Percentiles rank a stretch among this genome's conserved stretches.
These are phyloP conservation scores for Grammomys surdaster DNA, from an alignment of 2,113 vertebrate species.

Conservation along the genomic window DNA sequence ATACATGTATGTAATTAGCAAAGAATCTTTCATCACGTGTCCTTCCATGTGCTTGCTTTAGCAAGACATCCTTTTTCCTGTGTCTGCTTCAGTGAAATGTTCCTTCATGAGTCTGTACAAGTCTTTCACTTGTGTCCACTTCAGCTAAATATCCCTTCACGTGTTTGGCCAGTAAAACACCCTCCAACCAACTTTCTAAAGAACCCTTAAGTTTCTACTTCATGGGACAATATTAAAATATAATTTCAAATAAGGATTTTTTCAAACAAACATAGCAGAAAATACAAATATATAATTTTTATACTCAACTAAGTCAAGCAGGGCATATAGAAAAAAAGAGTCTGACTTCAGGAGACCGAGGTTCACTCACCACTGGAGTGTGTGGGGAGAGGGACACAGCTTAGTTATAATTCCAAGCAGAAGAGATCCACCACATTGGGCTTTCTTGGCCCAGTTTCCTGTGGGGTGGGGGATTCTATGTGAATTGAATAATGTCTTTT, in stretches of 20 bases:
- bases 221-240: background rate
- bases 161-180: too few relatives aligned
- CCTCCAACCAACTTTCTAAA: too few relatives aligned
- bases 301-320: background rate
- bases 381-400: background rate
- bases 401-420: background rate
- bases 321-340: background rate
- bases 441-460: background rate
- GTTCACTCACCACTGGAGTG: background rate
- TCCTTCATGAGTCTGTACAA: too few relatives aligned
- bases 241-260: background rate
- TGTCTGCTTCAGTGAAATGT: too few relatives aligned
- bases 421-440: background rate
- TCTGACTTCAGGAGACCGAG: too few relatives aligned
- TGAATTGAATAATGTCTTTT: conserved; percentile 17
- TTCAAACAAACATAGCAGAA: background rate
- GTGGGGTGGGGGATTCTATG: background rate
- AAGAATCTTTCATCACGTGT: too few relatives aligned
- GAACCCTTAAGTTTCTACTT: too few relatives aligned
- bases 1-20: too few relatives aligned
- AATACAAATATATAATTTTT: background rate
- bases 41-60: too few relatives aligned
- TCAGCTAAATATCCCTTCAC: too few relatives aligned
- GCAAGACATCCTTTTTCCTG: too few relatives aligned
- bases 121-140: too few relatives aligned